Percentiles rank a stretch among this genome's conserved stretches.
phyloP scores from a whole-genome alignment of 2,888 invertebrate species.

The Cataglyphis albicans region DNA sequence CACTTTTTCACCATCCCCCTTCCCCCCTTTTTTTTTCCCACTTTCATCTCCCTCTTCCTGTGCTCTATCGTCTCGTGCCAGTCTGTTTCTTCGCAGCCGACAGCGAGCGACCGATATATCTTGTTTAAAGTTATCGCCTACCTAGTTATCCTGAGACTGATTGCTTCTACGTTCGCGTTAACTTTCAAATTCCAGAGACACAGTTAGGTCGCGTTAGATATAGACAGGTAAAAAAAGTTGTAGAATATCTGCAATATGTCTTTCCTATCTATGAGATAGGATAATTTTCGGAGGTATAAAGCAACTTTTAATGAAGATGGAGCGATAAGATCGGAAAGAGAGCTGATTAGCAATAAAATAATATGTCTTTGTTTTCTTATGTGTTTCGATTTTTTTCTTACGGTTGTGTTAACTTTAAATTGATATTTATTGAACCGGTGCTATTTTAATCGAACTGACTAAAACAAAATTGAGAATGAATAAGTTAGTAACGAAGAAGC shows the following conservation, averaged over 20 bases:
- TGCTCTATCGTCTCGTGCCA: conserved; percentile 61
- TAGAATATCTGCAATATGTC: neutral
- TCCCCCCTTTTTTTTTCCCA: conserved; percentile 32
- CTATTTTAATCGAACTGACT: neutral
- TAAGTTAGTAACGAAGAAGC: too few species aligned
- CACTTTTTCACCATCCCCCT: conserved; percentile 57
- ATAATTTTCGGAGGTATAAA: neutral
- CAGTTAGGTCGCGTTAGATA: neutral
- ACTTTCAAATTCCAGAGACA: conserved; percentile 53
- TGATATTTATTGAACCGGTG: neutral
- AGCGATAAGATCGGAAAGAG: neutral
- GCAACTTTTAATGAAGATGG: neutral
- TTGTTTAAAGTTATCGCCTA: conserved; percentile 80
- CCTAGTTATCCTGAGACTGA: conserved; percentile 78
- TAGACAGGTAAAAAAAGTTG: neutral
- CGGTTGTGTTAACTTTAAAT: neutral
- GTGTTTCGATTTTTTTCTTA: too few species aligned
- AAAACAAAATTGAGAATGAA: neutral
- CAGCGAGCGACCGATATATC: conserved; percentile 74
- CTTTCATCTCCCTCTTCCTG: conserved; percentile 52
- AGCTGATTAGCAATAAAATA: neutral
- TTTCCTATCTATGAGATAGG: neutral
- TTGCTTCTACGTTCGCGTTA: conserved; percentile 72
- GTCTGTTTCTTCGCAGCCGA: conserved; percentile 57
- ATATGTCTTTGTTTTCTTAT: neutral